A percentile compares a stretch with the other conserved stretches of the same genome.
Evolutionary conservation across 1,140 invertebrate genomes (phyloP).

Genomic region (Bombus sibiricus): DNA sequence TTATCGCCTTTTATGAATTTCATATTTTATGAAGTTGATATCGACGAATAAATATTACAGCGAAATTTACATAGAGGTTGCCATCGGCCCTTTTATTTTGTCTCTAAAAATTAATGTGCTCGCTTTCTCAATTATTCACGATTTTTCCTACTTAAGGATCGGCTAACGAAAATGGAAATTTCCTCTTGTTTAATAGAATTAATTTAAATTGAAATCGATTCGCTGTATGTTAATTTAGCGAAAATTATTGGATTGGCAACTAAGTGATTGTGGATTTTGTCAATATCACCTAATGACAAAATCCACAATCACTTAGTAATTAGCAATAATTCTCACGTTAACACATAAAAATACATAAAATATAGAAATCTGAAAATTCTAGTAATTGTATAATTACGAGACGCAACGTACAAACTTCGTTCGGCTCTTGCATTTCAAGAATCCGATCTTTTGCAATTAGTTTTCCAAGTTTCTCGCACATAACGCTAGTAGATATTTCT

Average conservation of each 20-base stretch:
- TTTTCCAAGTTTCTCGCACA: too few species aligned
- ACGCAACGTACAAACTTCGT: too few species aligned
- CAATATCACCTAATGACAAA: too few species aligned
- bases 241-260: accelerated
- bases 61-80: too few species aligned
- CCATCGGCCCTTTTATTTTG: neutral
- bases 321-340: neutral
- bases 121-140: neutral
- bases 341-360: neutral
- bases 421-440: too few species aligned
- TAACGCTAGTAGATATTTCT: too few species aligned
- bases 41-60: neutral
- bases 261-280: too few species aligned
- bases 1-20: neutral
- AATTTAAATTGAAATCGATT: too few species aligned
- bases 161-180: neutral
- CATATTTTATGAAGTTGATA: neutral
- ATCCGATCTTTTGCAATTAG: too few species aligned
- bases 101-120: neutral
- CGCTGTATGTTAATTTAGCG: neutral
- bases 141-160: neutral
- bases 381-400: too few species aligned
- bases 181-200: neutral
- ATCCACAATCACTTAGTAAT: too few species aligned
- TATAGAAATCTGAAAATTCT: too few species aligned